Conservation (phyloP, 2,113 vertebrate species). For the Chionodraco myersi region DNA sequence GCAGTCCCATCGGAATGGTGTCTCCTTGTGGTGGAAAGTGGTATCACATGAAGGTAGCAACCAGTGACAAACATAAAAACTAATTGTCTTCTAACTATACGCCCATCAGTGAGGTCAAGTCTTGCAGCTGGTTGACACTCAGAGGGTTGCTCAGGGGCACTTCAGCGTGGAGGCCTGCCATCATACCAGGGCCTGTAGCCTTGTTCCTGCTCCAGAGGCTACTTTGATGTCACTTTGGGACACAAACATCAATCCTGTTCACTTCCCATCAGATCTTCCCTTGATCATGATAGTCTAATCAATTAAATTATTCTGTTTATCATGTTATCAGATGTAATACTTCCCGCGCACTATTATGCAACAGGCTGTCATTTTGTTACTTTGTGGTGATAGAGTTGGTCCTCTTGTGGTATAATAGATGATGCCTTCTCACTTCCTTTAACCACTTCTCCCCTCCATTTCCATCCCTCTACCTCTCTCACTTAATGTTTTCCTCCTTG, state of each 20-base stretch:
- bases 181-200: neutral
- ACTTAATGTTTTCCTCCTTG: neutral
- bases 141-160: neutral
- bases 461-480: constrained; percentile 3
- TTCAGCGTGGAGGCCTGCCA: neutral
- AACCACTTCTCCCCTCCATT: neutral
- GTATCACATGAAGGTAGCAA: neutral
- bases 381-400: neutral
- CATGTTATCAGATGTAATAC: neutral
- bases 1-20: neutral
- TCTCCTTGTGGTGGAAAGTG: constrained; percentile 44
- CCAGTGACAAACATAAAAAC: neutral
- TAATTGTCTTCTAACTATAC: neutral
- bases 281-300: neutral
- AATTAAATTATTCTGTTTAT: neutral
- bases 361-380: neutral
- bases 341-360: neutral
- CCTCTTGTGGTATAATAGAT: too few species aligned
- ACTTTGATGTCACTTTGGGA: neutral
- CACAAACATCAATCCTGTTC: neutral
- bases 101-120: neutral
- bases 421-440: neutral
- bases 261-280: neutral
- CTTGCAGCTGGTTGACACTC: neutral
- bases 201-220: neutral